Evolutionary conservation across 2,888 invertebrate genomes (phyloP).

Genomic region (Parthenolecanium corni): DNA sequence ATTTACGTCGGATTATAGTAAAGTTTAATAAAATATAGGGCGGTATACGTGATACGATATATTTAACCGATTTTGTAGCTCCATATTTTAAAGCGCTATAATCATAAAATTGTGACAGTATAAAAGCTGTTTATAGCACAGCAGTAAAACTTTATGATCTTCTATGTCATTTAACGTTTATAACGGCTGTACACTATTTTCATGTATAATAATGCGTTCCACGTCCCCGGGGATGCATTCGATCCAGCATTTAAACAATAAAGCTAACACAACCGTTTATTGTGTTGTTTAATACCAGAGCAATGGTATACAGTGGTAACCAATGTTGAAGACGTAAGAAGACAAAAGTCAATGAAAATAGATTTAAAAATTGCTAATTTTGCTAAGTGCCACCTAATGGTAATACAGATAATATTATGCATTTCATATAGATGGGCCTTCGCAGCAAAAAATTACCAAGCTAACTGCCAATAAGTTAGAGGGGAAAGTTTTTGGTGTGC

Average conservation of each 20-base stretch:
- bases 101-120: conserved; percentile 28
- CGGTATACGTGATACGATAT: conserved; percentile 25
- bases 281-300: conserved; percentile 26
- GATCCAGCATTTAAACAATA: conserved; percentile 27
- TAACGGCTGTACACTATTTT: conserved; percentile 28
- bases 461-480: too few relatives aligned
- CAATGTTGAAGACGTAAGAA: conserved; percentile 2
- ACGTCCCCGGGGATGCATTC: conserved; percentile 27
- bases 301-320: conserved; percentile 22
- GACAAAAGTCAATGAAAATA: too few relatives aligned
- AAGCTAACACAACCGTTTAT: conserved; percentile 28
- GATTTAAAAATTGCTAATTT: too few relatives aligned
- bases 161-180: conserved; percentile 28
- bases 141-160: conserved; percentile 27
- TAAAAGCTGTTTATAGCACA: conserved; percentile 28
- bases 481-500: too few relatives aligned
- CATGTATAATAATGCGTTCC: conserved; percentile 27
- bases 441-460: too few relatives aligned
- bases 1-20: conserved; percentile 28
- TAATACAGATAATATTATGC: too few relatives aligned
- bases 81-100: conserved; percentile 28
- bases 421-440: too few relatives aligned
- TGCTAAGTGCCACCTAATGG: too few relatives aligned
- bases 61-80: conserved; percentile 28
- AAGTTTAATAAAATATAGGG: conserved; percentile 28